Conservation (phyloP, 2,888 invertebrate genomes). For the Volucella zonaria region DNA sequence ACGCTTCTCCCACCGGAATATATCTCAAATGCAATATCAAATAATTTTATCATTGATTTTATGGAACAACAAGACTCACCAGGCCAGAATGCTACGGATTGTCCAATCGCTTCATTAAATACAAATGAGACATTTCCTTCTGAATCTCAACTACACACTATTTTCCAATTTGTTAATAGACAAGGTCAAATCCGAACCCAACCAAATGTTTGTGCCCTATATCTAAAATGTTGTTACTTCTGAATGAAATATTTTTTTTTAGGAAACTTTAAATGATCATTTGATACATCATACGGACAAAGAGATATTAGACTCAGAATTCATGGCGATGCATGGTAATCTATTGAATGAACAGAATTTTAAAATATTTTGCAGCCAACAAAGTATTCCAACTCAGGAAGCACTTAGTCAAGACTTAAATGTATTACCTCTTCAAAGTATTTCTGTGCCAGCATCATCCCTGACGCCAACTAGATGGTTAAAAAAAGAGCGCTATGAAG, state of each 20-base stretch:
- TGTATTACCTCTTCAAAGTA: constrained; percentile 39
- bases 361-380: constrained; percentile 60
- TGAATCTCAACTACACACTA: constrained; percentile 79
- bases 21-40: constrained; percentile 77
- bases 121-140: constrained; percentile 75
- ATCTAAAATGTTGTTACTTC: not conserved
- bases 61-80: constrained; percentile 77
- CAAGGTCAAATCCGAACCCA: constrained; percentile 69
- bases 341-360: constrained; percentile 64
- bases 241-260: not conserved
- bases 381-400: constrained; percentile 59
- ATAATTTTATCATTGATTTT: constrained; percentile 81
- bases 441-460: constrained; percentile 24
- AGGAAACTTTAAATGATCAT: constrained; percentile 61
- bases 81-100: constrained; percentile 49
- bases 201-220: constrained; percentile 32
- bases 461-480: constrained; percentile 42
- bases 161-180: constrained; percentile 79
- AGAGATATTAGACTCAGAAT: constrained; percentile 60
- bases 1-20: constrained; percentile 80
- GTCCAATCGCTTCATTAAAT: constrained; percentile 47
- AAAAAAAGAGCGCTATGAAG: constrained; percentile 55
- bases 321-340: constrained; percentile 63
- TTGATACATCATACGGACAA: constrained; percentile 60
- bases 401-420: constrained; percentile 41